Evolutionary conservation across 2,797 vertebrate genomes (phyloP).

Genomic region (Oreonectes daqikongensis): DNA sequence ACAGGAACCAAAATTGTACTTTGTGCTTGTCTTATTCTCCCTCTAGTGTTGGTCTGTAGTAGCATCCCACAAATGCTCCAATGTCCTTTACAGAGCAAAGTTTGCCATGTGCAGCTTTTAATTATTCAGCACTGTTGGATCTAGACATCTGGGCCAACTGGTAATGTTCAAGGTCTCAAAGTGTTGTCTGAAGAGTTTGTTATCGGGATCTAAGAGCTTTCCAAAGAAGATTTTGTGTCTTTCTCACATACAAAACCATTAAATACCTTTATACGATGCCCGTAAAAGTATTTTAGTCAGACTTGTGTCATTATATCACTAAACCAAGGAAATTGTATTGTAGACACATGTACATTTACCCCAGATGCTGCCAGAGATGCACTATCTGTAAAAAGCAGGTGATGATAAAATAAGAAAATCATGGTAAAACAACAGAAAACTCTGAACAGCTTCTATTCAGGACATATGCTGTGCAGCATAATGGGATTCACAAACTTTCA

Average conservation of each 20-base stretch:
- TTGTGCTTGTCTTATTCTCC: not conserved
- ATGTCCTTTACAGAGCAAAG: not conserved
- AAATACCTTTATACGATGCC: not conserved
- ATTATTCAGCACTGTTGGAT: constrained; percentile 46
- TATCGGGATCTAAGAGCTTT: constrained; percentile 8
- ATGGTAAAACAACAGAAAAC: too few species aligned
- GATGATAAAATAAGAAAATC: too few species aligned
- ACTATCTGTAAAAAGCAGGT: too few species aligned
- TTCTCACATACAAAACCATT: not conserved
- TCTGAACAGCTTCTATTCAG: too few species aligned
- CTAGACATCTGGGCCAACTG: constrained; percentile 24
- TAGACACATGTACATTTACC: too few species aligned
- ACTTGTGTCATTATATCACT: too few species aligned
- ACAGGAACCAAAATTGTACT: too few species aligned
- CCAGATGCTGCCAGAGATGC: too few species aligned
- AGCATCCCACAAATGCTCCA: not conserved
- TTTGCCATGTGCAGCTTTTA: constrained; percentile 22
- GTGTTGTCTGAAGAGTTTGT: constrained; percentile 28
- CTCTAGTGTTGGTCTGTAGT: not conserved
- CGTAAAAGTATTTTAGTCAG: not conserved
- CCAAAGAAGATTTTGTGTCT: constrained; percentile 20
- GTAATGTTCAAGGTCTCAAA: constrained; percentile 25
- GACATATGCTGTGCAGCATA: too few species aligned
- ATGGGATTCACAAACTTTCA: too few species aligned
- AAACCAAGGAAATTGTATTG: too few species aligned